Conservation (phyloP, 1,140 invertebrate species). For the Aphidius gifuensis region DNA sequence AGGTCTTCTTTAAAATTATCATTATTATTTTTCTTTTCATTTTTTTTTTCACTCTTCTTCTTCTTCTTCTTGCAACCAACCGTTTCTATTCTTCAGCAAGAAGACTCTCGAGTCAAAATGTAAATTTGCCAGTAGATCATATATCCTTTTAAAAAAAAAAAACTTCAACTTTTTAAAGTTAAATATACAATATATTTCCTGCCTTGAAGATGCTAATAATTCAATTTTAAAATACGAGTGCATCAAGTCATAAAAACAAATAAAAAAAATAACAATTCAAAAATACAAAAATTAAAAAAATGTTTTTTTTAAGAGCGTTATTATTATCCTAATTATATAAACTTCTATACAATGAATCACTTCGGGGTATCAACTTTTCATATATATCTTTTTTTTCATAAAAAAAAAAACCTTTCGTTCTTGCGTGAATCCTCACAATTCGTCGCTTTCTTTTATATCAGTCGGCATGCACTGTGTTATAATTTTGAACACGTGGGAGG, state of each 20-base stretch:
- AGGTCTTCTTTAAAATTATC: background rate
- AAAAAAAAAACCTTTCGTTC: conserved; percentile 19
- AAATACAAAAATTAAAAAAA: too few relatives aligned
- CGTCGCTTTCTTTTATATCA: conserved; percentile 19
- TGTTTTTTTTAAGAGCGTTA: conserved; percentile 28
- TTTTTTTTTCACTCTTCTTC: background rate
- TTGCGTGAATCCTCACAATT: conserved; percentile 25
- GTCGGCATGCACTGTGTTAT: conserved; percentile 7
- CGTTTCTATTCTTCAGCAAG: background rate
- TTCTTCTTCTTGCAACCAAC: background rate
- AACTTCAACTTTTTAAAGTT: conserved; percentile 34
- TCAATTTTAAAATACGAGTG: too few relatives aligned
- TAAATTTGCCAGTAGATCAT: background rate
- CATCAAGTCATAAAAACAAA: too few relatives aligned
- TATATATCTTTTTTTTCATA: background rate
- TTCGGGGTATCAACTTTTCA: conserved; percentile 32
- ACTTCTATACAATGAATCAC: conserved; percentile 46
- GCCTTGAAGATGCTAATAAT: too few relatives aligned
- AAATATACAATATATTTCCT: conserved; percentile 13
- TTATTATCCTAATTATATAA: conserved; percentile 57
- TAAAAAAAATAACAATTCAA: too few relatives aligned
- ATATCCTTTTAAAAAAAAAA: background rate
- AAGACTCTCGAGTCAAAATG: conserved; percentile 11
- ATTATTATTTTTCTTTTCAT: background rate
- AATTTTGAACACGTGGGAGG: too few relatives aligned